Evolutionary conservation across 2,797 vertebrate species (phyloP).

Genomic region (Ciconia nigra): DNA sequence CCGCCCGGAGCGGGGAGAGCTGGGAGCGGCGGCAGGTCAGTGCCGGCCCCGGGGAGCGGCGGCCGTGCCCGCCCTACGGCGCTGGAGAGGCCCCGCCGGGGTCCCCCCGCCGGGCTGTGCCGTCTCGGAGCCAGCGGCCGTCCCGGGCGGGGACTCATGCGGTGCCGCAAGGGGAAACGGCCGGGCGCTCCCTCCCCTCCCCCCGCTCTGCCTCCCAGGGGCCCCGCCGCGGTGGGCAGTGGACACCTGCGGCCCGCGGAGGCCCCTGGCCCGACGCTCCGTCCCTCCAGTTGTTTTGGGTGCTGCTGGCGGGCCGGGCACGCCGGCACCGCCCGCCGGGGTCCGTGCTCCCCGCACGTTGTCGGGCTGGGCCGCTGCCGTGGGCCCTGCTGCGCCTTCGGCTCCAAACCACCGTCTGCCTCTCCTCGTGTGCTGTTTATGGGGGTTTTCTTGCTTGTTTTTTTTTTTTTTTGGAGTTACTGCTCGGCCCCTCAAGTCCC

Average conservation of each 20-base stretch:
- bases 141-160: neutral
- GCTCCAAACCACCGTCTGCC: neutral
- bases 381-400: neutral
- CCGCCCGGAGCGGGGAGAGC: neutral
- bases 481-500: too few relatives aligned
- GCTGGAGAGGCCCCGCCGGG: too few relatives aligned
- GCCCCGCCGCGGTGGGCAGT: neutral
- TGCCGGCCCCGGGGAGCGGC: neutral
- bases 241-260: neutral
- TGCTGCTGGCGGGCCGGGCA: neutral
- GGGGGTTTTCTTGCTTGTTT: neutral
- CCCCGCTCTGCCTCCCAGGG: too few relatives aligned
- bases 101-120: neutral
- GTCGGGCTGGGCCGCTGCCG: neutral
- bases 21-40: slow-evolving; percentile 32
- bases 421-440: neutral
- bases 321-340: too few relatives aligned
- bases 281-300: neutral
- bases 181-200: neutral
- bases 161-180: too few relatives aligned
- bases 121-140: neutral
- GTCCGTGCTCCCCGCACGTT: neutral
- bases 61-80: too few relatives aligned
- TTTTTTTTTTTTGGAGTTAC: fast-evolving
- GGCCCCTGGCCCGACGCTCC: neutral